These are phyloP conservation scores for Glareola pratincola DNA, from an alignment of 2,113 vertebrate genomes.

Conservation along the genomic window DNA sequence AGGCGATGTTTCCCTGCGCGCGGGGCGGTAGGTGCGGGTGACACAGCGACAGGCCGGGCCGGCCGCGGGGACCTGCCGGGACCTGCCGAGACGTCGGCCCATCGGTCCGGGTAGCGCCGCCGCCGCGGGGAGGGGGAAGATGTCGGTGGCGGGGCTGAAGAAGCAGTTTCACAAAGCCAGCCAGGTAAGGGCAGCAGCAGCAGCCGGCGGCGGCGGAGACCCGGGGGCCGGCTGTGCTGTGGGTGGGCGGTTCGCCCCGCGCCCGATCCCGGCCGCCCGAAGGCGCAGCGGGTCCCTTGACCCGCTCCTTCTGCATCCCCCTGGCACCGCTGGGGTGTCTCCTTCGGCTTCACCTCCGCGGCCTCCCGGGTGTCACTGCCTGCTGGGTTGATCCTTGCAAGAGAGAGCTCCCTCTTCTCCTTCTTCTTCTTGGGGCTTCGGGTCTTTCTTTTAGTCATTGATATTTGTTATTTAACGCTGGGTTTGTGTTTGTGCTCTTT, in stretches of 20 bases:
- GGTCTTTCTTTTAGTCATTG: not conserved
- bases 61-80: not conserved
- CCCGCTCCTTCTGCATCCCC: not conserved
- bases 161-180: constrained; percentile 93
- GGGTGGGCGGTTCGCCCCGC: not conserved
- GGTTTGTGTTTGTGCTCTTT: not conserved
- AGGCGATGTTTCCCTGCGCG: constrained; percentile 14
- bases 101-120: not conserved
- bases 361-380: fast-evolving
- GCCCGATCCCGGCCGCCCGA: not conserved
- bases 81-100: not conserved
- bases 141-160: constrained; percentile 89
- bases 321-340: not conserved
- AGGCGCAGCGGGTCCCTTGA: not conserved
- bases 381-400: fast-evolving
- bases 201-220: not conserved
- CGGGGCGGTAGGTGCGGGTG: not conserved
- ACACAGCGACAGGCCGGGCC: constrained; percentile 21
- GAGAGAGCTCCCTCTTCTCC: too few species aligned
- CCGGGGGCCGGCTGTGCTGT: not conserved
- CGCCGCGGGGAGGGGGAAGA: constrained; percentile 28
- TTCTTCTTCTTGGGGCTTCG: not conserved
- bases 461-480: not conserved
- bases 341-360: not conserved
- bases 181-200: constrained; percentile 75